phyloP scores from a whole-genome alignment of 2,888 invertebrate genomes.

The Autographa pulchrina region DNA sequence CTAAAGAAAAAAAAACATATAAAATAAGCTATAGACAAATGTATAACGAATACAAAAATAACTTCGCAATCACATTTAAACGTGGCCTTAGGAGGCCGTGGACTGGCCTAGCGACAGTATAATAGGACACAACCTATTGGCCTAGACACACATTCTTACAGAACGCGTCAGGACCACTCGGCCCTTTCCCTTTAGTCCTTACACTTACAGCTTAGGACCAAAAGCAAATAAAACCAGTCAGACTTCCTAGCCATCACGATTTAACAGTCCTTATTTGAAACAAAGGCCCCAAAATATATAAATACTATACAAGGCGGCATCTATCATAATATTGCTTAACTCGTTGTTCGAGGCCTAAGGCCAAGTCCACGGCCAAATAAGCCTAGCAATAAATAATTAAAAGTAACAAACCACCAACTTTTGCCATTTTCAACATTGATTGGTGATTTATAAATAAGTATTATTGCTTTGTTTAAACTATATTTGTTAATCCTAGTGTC shows the following conservation, averaged over 20 bases:
- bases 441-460: constrained; percentile 52
- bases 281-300: constrained; percentile 40
- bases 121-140: constrained; percentile 1
- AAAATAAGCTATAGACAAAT: constrained; percentile 79
- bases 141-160: not conserved
- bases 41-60: constrained; percentile 83
- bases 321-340: constrained; percentile 53
- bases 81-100: constrained; percentile 39
- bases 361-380: constrained; percentile 39
- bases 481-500: constrained; percentile 18
- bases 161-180: not conserved
- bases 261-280: constrained; percentile 1
- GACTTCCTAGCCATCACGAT: not conserved
- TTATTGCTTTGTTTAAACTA: constrained; percentile 38
- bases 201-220: not conserved
- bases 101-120: constrained; percentile 23
- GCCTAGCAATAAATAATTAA: constrained; percentile 39
- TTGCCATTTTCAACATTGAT: constrained; percentile 22
- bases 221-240: not conserved
- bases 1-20: constrained; percentile 74
- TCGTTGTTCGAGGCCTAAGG: constrained; percentile 35
- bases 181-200: not conserved
- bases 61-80: constrained; percentile 77
- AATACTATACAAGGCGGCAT: constrained; percentile 50
- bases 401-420: constrained; percentile 18